Conservation (phyloP, 1,140 invertebrate genomes). For the Drosophila santomea region DNA sequence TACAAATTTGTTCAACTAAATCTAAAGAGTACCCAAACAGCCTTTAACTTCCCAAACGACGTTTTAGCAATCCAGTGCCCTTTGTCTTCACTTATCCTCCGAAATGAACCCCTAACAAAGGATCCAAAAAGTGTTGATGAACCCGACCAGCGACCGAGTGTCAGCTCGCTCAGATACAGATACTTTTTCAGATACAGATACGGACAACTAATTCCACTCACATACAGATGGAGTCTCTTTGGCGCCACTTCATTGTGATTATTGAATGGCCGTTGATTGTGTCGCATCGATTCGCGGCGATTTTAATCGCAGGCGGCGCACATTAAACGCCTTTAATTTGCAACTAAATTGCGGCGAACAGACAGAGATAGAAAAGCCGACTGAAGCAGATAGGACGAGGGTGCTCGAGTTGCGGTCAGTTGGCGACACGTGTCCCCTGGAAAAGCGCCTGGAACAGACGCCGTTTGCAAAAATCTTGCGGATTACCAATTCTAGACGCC, state of each 20-base stretch:
- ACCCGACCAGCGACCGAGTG: conserved; percentile 42
- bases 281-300: conserved; percentile 77
- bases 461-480: conserved; percentile 76
- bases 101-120: conserved; percentile 54
- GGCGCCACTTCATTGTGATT: conserved; percentile 68
- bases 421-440: conserved; percentile 63
- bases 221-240: conserved; percentile 28
- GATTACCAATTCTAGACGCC: conserved; percentile 83
- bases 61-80: conserved; percentile 2
- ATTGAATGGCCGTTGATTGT: conserved; percentile 75
- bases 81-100: conserved; percentile 23
- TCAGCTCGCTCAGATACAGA: conserved; percentile 3
- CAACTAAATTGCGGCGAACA: conserved; percentile 67
- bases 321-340: conserved; percentile 81
- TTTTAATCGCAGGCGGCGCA: conserved; percentile 71
- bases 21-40: background rate
- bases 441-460: conserved; percentile 34
- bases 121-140: conserved; percentile 75
- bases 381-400: conserved; percentile 21
- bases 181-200: conserved; percentile 23
- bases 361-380: conserved; percentile 13
- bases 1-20: background rate
- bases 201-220: conserved; percentile 21
- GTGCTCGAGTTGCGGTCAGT: conserved; percentile 68
- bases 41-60: too few species aligned